These are phyloP conservation scores for Drosophila meridiana DNA, from an alignment of 2,888 invertebrate genomes.

Conservation along the genomic window DNA sequence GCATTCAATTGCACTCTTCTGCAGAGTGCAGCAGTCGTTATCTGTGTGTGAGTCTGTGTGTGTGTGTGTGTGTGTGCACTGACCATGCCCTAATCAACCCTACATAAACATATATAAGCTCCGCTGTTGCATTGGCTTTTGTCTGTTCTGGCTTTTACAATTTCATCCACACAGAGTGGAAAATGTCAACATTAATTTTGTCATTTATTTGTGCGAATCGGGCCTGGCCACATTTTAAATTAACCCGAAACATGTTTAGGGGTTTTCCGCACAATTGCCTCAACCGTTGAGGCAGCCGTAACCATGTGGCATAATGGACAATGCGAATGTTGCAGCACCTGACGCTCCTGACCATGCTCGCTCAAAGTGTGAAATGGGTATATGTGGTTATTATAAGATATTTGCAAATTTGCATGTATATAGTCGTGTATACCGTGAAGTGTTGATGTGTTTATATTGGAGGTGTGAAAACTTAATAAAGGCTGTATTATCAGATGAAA, in stretches of 20 bases:
- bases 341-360: slow-evolving; percentile 43
- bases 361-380: neutral
- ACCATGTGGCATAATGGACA: slow-evolving; percentile 63
- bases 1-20: slow-evolving; percentile 71
- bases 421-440: neutral
- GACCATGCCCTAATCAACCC: slow-evolving; percentile 50
- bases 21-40: slow-evolving; percentile 44
- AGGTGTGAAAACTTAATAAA: too few species aligned
- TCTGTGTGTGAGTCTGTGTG: neutral
- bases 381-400: neutral
- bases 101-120: slow-evolving; percentile 39
- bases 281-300: slow-evolving; percentile 58
- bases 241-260: slow-evolving; percentile 84
- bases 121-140: slow-evolving; percentile 57
- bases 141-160: slow-evolving; percentile 66
- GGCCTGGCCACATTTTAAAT: slow-evolving; percentile 82
- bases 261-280: slow-evolving; percentile 83
- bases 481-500: neutral
- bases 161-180: slow-evolving; percentile 79
- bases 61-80: slow-evolving; percentile 9
- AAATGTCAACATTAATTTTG: slow-evolving; percentile 84
- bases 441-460: neutral
- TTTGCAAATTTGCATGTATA: neutral
- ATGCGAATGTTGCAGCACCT: slow-evolving; percentile 61
- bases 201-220: slow-evolving; percentile 80